These are phyloP conservation scores for Laticauda laticaudata DNA, from an alignment of 2,113 vertebrate species.

Conservation along the genomic window DNA sequence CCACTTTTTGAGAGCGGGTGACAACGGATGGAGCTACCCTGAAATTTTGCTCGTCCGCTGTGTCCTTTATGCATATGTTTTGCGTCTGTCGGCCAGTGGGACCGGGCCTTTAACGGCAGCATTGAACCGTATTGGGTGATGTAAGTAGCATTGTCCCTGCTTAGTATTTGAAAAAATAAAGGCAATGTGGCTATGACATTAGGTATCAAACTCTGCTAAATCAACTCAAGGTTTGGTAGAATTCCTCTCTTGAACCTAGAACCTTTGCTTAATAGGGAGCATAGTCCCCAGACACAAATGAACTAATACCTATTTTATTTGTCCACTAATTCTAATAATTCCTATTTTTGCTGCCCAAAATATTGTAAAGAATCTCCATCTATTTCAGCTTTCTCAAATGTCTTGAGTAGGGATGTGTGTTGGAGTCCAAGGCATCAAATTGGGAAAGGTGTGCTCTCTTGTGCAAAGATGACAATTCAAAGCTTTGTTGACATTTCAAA, in stretches of 20 bases:
- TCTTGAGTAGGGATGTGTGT: background rate
- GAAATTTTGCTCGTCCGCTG: too few species aligned
- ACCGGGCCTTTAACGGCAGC: background rate
- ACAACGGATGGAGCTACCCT: too few species aligned
- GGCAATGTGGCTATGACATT: background rate
- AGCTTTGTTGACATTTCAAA: too few species aligned
- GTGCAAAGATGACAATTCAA: background rate
- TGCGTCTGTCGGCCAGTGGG: too few species aligned
- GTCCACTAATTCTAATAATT: background rate
- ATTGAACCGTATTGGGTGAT: background rate
- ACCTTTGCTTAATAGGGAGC: background rate
- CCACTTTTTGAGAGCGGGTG: too few species aligned
- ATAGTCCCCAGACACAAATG: background rate
- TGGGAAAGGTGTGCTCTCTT: background rate
- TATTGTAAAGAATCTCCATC: background rate
- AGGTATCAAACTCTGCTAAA: background rate
- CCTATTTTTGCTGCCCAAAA: background rate
- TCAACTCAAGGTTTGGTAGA: too few species aligned
- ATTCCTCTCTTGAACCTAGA: background rate
- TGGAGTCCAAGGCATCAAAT: background rate
- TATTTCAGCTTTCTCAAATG: background rate
- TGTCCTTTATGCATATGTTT: too few species aligned
- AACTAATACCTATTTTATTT: background rate
- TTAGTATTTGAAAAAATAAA: background rate
- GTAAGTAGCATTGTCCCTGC: background rate